Evolutionary conservation across 2,113 vertebrate species (phyloP).

Genomic region (Coryphaenoides rupestris): DNA sequence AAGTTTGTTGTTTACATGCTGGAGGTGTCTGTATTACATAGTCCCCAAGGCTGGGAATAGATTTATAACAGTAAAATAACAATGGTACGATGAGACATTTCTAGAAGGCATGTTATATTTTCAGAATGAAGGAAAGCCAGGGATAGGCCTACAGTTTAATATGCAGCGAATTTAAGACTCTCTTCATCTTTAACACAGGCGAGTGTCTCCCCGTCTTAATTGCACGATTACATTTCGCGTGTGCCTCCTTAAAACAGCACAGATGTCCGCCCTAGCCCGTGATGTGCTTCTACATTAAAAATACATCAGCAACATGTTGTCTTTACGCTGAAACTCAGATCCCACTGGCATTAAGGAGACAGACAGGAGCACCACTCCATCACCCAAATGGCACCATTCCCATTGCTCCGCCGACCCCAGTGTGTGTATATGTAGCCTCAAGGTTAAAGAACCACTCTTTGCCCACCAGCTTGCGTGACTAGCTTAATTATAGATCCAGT

Average conservation of each 20-base stretch:
- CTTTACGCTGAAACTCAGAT: conserved; percentile 18
- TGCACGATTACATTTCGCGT: not conserved
- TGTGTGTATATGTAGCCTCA: conserved; percentile 24
- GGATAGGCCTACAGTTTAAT: too few species aligned
- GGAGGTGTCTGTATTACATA: too few species aligned
- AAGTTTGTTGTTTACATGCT: too few species aligned
- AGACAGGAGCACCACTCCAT: conserved; percentile 22
- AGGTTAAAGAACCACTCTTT: conserved; percentile 46
- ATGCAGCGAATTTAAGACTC: too few species aligned
- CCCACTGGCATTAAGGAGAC: conserved; percentile 16
- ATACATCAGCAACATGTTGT: conserved; percentile 42
- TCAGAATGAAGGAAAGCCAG: too few species aligned
- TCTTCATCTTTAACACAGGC: too few species aligned
- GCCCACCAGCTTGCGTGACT: conserved; percentile 43
- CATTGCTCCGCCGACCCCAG: conserved; percentile 22
- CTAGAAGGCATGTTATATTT: too few species aligned
- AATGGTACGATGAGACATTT: too few species aligned
- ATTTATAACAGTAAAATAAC: too few species aligned
- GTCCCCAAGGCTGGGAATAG: too few species aligned
- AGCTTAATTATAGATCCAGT: conserved; percentile 56
- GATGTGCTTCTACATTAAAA: conserved; percentile 46
- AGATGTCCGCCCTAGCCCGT: conserved; percentile 44
- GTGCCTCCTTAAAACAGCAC: conserved; percentile 38
- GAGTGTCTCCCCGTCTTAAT: too few species aligned
- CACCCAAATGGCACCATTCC: conserved; percentile 36